Percentiles rank a stretch among this genome's conserved stretches.
phyloP scores from a whole-genome alignment of 2,113 vertebrate genomes.

The Catharus fuscescens region DNA sequence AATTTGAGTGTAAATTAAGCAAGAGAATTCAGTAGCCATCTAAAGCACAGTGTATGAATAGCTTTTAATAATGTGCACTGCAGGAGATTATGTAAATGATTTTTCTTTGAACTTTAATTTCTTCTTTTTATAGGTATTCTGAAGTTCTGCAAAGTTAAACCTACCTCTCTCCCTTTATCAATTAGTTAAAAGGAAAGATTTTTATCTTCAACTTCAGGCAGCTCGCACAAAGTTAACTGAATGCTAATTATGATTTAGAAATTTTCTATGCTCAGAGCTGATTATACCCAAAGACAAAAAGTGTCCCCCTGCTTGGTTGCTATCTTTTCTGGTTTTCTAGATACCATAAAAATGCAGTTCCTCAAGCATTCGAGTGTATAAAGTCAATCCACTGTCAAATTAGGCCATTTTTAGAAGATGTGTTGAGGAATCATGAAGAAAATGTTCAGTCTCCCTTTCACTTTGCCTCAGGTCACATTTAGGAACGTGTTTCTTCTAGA shows the following conservation, averaged over 20 bases:
- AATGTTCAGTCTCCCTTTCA: not conserved
- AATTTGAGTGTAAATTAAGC: conserved; percentile 8
- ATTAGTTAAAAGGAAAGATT: not conserved
- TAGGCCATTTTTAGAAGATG: not conserved
- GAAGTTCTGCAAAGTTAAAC: not conserved
- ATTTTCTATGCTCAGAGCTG: not conserved
- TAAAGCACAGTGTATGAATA: not conserved
- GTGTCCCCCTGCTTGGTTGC: not conserved
- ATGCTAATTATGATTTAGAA: not conserved
- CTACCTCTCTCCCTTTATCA: not conserved
- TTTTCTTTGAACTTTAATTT: conserved; percentile 44
- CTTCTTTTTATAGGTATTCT: not conserved
- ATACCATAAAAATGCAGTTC: not conserved
- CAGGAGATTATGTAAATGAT: conserved; percentile 3
- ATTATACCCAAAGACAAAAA: not conserved
- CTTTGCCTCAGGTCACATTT: not conserved
- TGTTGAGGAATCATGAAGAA: not conserved
- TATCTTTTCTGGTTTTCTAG: not conserved
- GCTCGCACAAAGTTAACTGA: not conserved
- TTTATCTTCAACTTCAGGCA: not conserved
- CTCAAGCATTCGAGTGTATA: not conserved
- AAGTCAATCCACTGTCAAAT: not conserved
- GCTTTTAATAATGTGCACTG: conserved; percentile 31
- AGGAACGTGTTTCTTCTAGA: not conserved
- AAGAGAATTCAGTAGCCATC: not conserved